Conservation (phyloP, 2,888 invertebrate species). For the Epinotia nisella region DNA sequence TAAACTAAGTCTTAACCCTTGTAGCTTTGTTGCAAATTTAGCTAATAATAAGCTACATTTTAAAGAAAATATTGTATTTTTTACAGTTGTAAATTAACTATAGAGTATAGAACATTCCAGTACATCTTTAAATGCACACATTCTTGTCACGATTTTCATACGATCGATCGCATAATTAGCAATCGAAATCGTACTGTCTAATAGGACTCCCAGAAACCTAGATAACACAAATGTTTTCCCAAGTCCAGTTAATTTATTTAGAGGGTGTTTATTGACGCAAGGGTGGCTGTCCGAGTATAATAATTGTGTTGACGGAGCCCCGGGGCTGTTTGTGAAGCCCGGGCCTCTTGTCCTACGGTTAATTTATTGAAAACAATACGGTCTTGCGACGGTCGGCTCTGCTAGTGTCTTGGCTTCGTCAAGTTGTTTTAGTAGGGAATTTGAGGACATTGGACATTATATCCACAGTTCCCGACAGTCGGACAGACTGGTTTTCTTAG, state of each 20-base stretch:
- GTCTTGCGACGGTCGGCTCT: conserved; percentile 45
- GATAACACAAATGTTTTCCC: conserved; percentile 56
- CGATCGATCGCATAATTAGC: not conserved
- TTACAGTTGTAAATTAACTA: too few species aligned
- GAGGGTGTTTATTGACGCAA: conserved; percentile 77
- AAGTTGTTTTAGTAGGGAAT: conserved; percentile 31
- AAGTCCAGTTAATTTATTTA: conserved; percentile 82
- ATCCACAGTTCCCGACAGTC: conserved; percentile 13
- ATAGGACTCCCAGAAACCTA: conserved; percentile 22
- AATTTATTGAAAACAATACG: conserved; percentile 84
- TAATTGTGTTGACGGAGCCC: conserved; percentile 83
- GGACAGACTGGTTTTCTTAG: conserved; percentile 1
- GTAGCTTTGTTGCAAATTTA: too few species aligned
- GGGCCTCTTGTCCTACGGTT: conserved; percentile 73
- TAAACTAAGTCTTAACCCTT: too few species aligned
- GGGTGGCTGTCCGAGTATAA: conserved; percentile 83
- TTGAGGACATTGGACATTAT: conserved; percentile 15
- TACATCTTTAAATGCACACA: too few species aligned
- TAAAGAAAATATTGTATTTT: too few species aligned
- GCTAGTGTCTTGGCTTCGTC: conserved; percentile 45
- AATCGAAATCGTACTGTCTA: not conserved
- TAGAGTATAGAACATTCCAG: too few species aligned
- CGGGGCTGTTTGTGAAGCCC: conserved; percentile 73
- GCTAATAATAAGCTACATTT: too few species aligned
- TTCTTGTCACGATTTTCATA: not conserved